Evolutionary conservation across 2,113 vertebrate species (phyloP).

Genomic region (Myrmophylax atrothorax): DNA sequence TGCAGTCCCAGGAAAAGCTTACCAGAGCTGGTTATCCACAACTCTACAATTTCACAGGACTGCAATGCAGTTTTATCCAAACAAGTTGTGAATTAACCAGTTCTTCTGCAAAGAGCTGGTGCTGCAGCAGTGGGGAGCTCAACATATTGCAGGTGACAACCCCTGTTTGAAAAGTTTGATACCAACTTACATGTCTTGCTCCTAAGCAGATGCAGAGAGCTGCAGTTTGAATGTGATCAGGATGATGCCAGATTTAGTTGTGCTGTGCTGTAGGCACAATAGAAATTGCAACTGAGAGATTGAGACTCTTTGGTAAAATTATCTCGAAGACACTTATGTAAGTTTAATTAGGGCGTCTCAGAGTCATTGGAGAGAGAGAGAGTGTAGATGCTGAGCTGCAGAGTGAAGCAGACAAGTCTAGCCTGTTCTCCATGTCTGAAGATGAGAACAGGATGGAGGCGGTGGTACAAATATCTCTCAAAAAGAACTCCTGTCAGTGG

Average conservation of each 20-base stretch:
- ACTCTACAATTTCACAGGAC: not conserved
- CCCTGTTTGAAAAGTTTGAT: not conserved
- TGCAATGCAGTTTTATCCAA: not conserved
- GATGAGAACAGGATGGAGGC: slow-evolving; percentile 22
- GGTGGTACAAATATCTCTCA: slow-evolving; percentile 18
- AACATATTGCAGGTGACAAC: not conserved
- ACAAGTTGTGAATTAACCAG: not conserved
- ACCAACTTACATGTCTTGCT: not conserved
- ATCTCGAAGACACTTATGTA: not conserved
- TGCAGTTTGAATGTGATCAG: not conserved
- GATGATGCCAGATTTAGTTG: not conserved
- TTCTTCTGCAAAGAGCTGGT: not conserved
- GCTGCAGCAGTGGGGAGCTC: not conserved
- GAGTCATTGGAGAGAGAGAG: not conserved
- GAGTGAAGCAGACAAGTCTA: not conserved
- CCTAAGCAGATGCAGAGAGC: not conserved
- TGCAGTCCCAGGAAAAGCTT: not conserved
- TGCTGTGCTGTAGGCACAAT: not conserved
- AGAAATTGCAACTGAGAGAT: not conserved
- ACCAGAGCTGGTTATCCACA: not conserved
- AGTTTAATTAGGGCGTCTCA: not conserved
- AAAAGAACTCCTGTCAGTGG: not conserved
- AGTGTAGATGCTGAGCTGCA: not conserved
- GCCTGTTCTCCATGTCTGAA: not conserved
- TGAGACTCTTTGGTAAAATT: not conserved